These are phyloP conservation scores for Morphnarchus princeps DNA, from an alignment of 2,113 vertebrate species.

Conservation along the genomic window DNA sequence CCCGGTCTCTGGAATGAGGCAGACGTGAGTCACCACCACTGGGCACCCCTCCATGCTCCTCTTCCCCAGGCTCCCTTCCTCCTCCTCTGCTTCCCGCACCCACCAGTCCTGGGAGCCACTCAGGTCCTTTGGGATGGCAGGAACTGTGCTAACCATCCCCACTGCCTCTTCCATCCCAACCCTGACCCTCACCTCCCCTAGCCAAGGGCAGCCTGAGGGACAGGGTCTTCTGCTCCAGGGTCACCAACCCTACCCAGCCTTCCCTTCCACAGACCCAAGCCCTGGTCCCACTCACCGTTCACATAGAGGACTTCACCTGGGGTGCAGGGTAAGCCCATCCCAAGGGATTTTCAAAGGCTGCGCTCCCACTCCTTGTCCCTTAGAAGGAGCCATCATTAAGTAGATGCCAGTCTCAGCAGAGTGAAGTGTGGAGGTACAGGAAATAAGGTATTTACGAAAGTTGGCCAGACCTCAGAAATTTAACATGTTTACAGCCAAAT, in stretches of 20 bases:
- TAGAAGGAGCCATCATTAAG: neutral
- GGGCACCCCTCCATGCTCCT: neutral
- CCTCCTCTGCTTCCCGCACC: neutral
- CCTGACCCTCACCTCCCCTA: neutral
- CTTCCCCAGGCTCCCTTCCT: neutral
- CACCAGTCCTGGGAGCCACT: neutral
- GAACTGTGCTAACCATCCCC: neutral
- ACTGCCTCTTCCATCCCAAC: neutral
- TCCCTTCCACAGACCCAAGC: neutral
- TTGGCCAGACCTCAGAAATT: neutral
- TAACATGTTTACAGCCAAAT: neutral
- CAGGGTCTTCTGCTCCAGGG: neutral
- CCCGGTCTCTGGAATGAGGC: constrained; percentile 98
- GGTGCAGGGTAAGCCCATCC: neutral
- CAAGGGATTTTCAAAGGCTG: neutral
- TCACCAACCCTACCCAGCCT: neutral
- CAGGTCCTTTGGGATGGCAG: neutral
- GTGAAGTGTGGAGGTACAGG: neutral
- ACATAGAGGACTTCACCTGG: accelerated
- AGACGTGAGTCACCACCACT: constrained; percentile 80
- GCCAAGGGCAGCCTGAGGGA: neutral
- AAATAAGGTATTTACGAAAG: neutral
- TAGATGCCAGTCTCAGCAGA: neutral
- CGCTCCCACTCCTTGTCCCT: neutral
- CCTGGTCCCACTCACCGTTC: neutral